Base-by-base conservation (phyloP, 2,888 invertebrate species). In the Hylaea fasciaria region DNA sequence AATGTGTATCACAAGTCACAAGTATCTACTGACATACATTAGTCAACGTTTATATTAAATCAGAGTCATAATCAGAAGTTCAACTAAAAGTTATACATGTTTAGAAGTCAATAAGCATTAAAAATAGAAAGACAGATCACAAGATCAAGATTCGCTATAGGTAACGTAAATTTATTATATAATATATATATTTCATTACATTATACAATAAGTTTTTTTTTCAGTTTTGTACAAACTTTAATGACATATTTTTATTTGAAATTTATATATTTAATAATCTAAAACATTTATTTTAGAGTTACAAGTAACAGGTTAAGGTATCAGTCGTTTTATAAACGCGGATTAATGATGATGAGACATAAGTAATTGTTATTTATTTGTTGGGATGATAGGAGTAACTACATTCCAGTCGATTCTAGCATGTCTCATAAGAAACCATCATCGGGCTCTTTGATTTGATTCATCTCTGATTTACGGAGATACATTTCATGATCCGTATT, bases 101-200 rank as follows among this genome's bases (percentile, higher is more conserved):
- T 71, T 57, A 70, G 70, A 76, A 76, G 72, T 70, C 72, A 73
- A 70, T 70, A 72, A 65, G 57, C 64, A 71, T 66, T 62, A 64
- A 71, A 64, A 68, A 66, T 70, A 73, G 68, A 70, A 68, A 67
- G 69, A 74, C 64, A 73, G 64, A 70, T 74, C 73, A 74, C 73
- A 68, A 73, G 68, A 74, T 71, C 65, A 76, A 77, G 77, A 78
- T 73, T 73, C 65, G 60, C 71, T 77, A 74, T 71, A 77, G 68
- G 69, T 71, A 75, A 72, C 70, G 66, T 70, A 70, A 71, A 69
- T 68, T 50, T 50, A 47, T 47, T 39, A 9, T 45, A 50, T 14
- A 46, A 62, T 68, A 68, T 64, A 64, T 67, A 62, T 68, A 73
- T 69, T 66, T 69, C 62, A 69, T 75, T 71, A 70, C 67, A 73